Conservation (phyloP, 2,113 vertebrate species). For the Acanthochromis polyacanthus region DNA sequence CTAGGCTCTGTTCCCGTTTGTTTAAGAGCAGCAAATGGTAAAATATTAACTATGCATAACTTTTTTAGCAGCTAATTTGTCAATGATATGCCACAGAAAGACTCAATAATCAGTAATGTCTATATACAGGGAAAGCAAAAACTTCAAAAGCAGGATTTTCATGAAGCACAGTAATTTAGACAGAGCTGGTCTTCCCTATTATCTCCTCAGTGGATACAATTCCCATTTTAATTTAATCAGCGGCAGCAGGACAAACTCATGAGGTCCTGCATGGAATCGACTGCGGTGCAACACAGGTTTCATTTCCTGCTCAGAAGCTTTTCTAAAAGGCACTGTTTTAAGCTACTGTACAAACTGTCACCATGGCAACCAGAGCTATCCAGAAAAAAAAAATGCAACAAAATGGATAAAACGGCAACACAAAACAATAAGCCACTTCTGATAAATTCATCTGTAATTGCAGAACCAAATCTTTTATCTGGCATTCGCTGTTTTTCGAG, state of each 20-base stretch:
- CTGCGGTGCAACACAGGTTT: slow-evolving; percentile 60
- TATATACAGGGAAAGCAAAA: slow-evolving; percentile 24
- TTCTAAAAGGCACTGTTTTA: slow-evolving; percentile 57
- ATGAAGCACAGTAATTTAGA: slow-evolving; percentile 27
- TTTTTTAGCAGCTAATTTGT: slow-evolving; percentile 1
- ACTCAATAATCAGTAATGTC: slow-evolving; percentile 27
- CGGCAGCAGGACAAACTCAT: slow-evolving; percentile 56
- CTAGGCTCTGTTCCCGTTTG: not conserved
- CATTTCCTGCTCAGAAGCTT: slow-evolving; percentile 65
- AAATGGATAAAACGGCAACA: slow-evolving; percentile 48
- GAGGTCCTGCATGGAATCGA: slow-evolving; percentile 59
- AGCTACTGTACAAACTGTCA: slow-evolving; percentile 72
- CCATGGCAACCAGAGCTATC: slow-evolving; percentile 72
- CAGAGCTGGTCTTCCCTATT: slow-evolving; percentile 13
- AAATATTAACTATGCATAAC: not conserved
- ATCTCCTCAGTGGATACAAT: slow-evolving; percentile 45
- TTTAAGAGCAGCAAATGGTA: not conserved
- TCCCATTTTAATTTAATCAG: slow-evolving; percentile 74
- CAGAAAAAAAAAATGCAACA: slow-evolving; percentile 45
- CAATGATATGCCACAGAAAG: not conserved
- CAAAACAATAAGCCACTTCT: slow-evolving; percentile 42
- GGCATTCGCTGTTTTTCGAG: not conserved
- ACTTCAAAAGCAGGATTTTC: slow-evolving; percentile 30
- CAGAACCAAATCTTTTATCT: slow-evolving; percentile 33
- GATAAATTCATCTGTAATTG: slow-evolving; percentile 37